These are phyloP conservation scores for Sinotaia quadrata DNA, from an alignment of 2,888 invertebrate species.

Conservation along the genomic window DNA sequence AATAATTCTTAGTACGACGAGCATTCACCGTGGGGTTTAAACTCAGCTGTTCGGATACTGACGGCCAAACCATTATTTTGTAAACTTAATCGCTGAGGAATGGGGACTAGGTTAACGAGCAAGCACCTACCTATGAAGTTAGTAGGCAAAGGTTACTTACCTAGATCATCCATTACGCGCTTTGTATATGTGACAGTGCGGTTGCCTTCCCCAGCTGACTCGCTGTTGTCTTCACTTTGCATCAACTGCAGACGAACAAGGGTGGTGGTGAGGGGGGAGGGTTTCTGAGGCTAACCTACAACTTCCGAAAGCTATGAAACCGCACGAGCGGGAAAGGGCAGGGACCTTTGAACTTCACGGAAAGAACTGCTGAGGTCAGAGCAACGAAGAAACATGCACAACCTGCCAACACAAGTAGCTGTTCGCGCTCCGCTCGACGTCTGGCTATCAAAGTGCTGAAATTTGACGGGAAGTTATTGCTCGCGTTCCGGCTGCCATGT, in stretches of 20 bases:
- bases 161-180: slow-evolving; percentile 28
- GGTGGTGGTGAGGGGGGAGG: too few relatives aligned
- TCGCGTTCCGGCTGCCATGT: slow-evolving; percentile 20
- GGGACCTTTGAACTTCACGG: slow-evolving; percentile 23
- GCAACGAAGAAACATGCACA: slow-evolving; percentile 13
- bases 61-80: too few relatives aligned
- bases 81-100: too few relatives aligned
- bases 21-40: too few relatives aligned
- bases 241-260: slow-evolving; percentile 18
- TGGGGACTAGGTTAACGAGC: too few relatives aligned
- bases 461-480: slow-evolving; percentile 14
- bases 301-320: slow-evolving; percentile 22
- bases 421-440: neutral
- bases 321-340: slow-evolving; percentile 2
- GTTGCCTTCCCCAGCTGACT: slow-evolving; percentile 28
- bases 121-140: too few relatives aligned
- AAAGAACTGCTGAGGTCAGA: slow-evolving; percentile 14
- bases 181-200: slow-evolving; percentile 27
- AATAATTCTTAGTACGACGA: too few relatives aligned
- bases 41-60: too few relatives aligned
- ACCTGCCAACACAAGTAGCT: neutral
- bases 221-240: slow-evolving; percentile 27
- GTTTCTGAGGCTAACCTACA: slow-evolving; percentile 2
- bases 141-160: slow-evolving; percentile 18
- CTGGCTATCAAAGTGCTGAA: slow-evolving; percentile 8